These are phyloP conservation scores for Catalaphyllia jardinei DNA, from an alignment of 64 coral and sea anemone species.

Conservation along the genomic window DNA sequence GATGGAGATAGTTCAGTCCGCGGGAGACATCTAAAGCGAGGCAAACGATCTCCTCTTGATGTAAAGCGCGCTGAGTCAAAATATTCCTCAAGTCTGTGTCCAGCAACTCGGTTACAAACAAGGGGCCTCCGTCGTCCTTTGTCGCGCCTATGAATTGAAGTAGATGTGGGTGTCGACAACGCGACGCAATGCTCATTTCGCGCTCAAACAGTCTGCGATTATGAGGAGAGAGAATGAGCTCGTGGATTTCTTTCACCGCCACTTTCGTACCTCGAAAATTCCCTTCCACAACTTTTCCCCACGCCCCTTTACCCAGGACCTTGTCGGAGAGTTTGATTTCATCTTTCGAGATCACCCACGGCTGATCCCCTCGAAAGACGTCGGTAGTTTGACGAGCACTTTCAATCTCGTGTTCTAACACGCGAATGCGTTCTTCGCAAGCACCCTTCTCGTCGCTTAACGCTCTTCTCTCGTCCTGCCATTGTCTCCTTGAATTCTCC, in stretches of 20 bases:
- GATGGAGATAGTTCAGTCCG: conserved; percentile 79
- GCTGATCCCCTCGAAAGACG: conserved; percentile 68
- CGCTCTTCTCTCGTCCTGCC: conserved; percentile 34
- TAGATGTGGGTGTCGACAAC: conserved; percentile 77
- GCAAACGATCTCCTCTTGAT: conserved; percentile 60
- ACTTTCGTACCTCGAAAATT: conserved; percentile 81
- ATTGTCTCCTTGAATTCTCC: conserved; percentile 25
- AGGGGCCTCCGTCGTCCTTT: conserved; percentile 45
- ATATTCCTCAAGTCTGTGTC: conserved; percentile 71
- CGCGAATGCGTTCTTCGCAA: conserved; percentile 51
- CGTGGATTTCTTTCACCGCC: conserved; percentile 86
- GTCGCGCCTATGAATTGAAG: conserved; percentile 81
- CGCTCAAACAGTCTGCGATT: conserved; percentile 77
- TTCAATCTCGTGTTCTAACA: conserved; percentile 65
- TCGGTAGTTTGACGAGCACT: conserved; percentile 51
- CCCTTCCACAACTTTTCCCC: conserved; percentile 83
- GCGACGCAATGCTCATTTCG: conserved; percentile 93
- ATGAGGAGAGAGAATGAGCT: conserved; percentile 79
- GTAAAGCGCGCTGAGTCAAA: conserved; percentile 69
- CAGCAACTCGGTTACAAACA: conserved; percentile 78
- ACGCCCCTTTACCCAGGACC: conserved; percentile 81
- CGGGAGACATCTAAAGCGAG: conserved; percentile 69
- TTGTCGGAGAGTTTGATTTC: conserved; percentile 72
- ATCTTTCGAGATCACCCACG: conserved; percentile 72
- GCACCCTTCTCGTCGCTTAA: conserved; percentile 55